Conservation (phyloP, 2,888 invertebrate genomes). For the Cataglyphis livida region DNA sequence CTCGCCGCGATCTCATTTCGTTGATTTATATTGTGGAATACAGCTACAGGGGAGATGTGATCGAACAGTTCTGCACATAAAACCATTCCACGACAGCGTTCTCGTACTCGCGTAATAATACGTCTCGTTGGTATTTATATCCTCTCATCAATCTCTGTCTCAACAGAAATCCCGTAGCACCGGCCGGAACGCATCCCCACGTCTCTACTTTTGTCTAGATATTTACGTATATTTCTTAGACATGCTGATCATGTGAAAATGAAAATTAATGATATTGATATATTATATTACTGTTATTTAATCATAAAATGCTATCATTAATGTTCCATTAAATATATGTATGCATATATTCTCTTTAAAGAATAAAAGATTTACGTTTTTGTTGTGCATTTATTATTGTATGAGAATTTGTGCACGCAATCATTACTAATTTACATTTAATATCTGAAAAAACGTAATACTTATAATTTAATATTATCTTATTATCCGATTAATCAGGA, state of each 20-base stretch:
- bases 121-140: constrained; percentile 42
- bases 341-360: background rate
- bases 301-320: background rate
- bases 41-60: constrained; percentile 16
- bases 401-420: background rate
- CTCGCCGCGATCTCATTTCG: constrained; percentile 22
- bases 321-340: background rate
- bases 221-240: constrained; percentile 18
- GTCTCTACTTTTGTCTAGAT: constrained; percentile 22
- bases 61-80: constrained; percentile 49
- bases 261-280: constrained; percentile 11
- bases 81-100: constrained; percentile 44
- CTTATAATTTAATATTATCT: constrained; percentile 9
- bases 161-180: constrained; percentile 22
- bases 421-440: background rate
- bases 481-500: background rate
- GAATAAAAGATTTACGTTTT: background rate
- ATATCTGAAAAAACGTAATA: background rate
- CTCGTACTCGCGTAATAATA: constrained; percentile 41
- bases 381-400: background rate
- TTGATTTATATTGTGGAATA: constrained; percentile 36
- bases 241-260: constrained; percentile 1
- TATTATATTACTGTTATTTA: background rate
- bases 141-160: constrained; percentile 50
- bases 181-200: constrained; percentile 3